These are phyloP conservation scores for Horisme vitalbata DNA, from an alignment of 2,888 invertebrate genomes.

Conservation along the genomic window DNA sequence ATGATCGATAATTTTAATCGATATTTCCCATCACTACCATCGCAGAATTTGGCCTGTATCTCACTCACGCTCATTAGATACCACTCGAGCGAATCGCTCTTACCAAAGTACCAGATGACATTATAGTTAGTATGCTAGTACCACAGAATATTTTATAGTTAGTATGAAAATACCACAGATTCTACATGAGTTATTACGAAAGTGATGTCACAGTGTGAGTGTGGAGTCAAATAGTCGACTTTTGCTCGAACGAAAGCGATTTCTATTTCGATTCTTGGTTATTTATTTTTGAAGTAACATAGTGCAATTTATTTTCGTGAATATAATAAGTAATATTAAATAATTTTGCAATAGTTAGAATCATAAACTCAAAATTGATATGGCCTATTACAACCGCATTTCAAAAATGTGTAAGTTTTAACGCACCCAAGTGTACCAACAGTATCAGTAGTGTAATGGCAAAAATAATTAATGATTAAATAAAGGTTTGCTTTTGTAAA, in stretches of 20 bases:
- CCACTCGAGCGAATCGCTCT: constrained; percentile 43
- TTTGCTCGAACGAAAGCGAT: constrained; percentile 12
- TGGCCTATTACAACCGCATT: too few relatives aligned
- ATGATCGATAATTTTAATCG: neutral
- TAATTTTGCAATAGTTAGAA: too few relatives aligned
- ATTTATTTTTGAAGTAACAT: too few relatives aligned
- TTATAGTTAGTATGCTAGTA: constrained; percentile 5
- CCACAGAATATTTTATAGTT: constrained; percentile 14
- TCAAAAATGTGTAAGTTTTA: too few relatives aligned
- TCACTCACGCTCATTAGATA: constrained; percentile 59
- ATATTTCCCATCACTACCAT: constrained; percentile 18
- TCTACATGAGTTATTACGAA: neutral
- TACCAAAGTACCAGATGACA: constrained; percentile 17
- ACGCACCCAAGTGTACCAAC: too few relatives aligned
- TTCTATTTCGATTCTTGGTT: constrained; percentile 12
- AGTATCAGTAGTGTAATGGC: too few relatives aligned
- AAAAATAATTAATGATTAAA: too few relatives aligned
- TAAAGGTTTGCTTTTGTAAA: too few relatives aligned
- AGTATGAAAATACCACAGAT: constrained; percentile 11
- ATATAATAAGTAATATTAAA: too few relatives aligned
- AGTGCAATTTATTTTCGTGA: too few relatives aligned
- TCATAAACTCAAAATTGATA: too few relatives aligned
- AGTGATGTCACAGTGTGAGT: constrained; percentile 47
- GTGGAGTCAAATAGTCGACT: constrained; percentile 42
- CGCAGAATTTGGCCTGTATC: constrained; percentile 19